These are phyloP conservation scores for Cantharis rufa DNA, from an alignment of 2,888 invertebrate genomes.

Conservation along the genomic window DNA sequence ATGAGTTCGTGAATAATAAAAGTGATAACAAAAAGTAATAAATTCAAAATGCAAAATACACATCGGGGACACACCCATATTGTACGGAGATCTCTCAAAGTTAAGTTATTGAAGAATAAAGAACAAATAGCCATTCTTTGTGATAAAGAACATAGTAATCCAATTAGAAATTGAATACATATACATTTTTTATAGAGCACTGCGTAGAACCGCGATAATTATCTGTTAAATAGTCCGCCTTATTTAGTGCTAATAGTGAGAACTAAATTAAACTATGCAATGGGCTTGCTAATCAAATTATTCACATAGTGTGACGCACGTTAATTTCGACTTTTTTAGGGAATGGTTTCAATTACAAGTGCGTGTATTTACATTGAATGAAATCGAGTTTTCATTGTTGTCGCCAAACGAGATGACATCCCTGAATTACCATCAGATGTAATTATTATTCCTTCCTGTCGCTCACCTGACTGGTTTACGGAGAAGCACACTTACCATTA, in stretches of 20 bases:
- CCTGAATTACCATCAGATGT: conserved; percentile 19
- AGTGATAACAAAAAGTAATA: not conserved
- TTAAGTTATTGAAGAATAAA: not conserved
- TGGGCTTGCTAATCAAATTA: not conserved
- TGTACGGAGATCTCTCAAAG: not conserved
- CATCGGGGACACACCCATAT: not conserved
- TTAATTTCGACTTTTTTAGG: not conserved
- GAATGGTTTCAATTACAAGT: not conserved
- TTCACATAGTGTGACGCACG: not conserved
- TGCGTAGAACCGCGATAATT: not conserved
- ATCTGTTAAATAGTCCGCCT: not conserved
- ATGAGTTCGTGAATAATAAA: not conserved
- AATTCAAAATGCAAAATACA: not conserved
- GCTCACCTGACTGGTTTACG: conserved; percentile 10
- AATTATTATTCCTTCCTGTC: conserved; percentile 32
- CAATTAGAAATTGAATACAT: not conserved
- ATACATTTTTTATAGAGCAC: not conserved
- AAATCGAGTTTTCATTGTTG: conserved; percentile 13
- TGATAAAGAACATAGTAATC: not conserved
- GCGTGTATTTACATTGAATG: conserved; percentile 6
- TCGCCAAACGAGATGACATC: conserved; percentile 14
- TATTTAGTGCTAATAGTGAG: not conserved
- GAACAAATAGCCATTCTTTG: not conserved
- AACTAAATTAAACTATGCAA: not conserved
- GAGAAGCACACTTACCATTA: conserved; percentile 7